Evolutionary conservation across 1,140 invertebrate genomes (phyloP), one percentile per base, ranked within the genome.

Genomic region (Drosophila ogumai): DNA sequence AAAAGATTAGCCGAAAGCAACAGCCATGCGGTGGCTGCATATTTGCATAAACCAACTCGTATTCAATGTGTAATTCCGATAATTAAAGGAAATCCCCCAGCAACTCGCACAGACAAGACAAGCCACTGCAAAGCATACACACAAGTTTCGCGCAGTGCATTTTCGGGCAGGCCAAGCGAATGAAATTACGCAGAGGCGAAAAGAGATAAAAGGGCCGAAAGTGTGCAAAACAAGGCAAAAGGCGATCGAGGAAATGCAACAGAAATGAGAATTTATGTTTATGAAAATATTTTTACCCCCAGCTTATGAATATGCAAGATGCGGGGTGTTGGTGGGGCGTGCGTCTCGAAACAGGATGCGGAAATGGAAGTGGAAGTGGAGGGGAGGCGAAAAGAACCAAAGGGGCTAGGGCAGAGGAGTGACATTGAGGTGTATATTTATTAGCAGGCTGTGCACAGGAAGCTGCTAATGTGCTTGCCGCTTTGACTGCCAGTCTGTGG

Each of bases 381-480:
- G 28, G 19, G 9, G 8, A 17, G 12, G 9, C 13, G 52, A 38
- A 22, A 38, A 19, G 31, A 34, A 52, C 50, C 12, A 55, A 55
- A 7, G 61, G 38, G 19, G 3, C 46, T 32, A 10, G 44, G 32
- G 28, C 31, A 25, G 34, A 8, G 25, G 32, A 61, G 43, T 72
- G 52, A 47, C 60, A 66, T 63, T 68, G 66, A 82, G 69, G 75
- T 86, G 84, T 82, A 75, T 87, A 86, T 86, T 88, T 86, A 86
- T 86, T 69, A 82, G 81, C 66, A 71, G 82, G 44, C 79, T 86
- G 68, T 73, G 56, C 64, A 52, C 84, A 78, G 79, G 75, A 86
- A 86, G 82, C 80, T 87, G 82, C 84, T 87, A 87, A 87, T 87
- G 82, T 87, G 80, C 80, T 87, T 86, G 85, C 75, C 73, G 82